Conservation (phyloP, 2,797 vertebrate species). For the Myotis myotis region DNA sequence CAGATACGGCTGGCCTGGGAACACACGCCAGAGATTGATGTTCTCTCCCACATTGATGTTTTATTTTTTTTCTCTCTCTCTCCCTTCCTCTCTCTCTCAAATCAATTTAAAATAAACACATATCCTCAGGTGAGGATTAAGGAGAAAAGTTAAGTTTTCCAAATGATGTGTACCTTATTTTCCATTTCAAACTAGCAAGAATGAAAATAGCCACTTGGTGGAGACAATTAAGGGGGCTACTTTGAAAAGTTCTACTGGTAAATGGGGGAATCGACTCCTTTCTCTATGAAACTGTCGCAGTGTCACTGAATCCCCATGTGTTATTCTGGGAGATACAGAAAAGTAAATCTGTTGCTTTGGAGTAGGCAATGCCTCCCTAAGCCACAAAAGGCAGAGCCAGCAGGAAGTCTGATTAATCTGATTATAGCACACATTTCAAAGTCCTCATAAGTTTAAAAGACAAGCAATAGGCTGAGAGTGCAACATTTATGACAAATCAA, state of each 20-base stretch:
- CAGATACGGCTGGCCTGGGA: not conserved
- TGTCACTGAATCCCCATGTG: not conserved
- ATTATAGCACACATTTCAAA: not conserved
- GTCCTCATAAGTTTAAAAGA: not conserved
- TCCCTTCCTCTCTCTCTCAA: too few relatives aligned
- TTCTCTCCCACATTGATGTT: too few relatives aligned
- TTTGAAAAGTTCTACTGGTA: not conserved
- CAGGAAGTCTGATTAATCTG: not conserved
- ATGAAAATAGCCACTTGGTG: constrained; percentile 16
- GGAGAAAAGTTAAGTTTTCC: not conserved
- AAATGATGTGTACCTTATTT: constrained; percentile 1
- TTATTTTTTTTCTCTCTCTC: too few relatives aligned
- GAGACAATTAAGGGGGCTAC: not conserved
- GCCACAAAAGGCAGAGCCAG: not conserved
- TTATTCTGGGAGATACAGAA: constrained; percentile 1
- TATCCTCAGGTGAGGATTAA: too few relatives aligned
- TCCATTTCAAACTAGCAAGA: constrained; percentile 5
- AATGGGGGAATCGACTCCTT: not conserved
- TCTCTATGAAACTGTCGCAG: not conserved
- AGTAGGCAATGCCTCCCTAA: not conserved
- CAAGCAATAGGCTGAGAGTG: not conserved
- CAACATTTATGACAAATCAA: not conserved
- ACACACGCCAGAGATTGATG: not conserved
- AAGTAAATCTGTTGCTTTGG: not conserved
- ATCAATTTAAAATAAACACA: too few relatives aligned